Base-by-base conservation (phyloP, 2,113 vertebrate species). In the Elaphurus davidianus region DNA sequence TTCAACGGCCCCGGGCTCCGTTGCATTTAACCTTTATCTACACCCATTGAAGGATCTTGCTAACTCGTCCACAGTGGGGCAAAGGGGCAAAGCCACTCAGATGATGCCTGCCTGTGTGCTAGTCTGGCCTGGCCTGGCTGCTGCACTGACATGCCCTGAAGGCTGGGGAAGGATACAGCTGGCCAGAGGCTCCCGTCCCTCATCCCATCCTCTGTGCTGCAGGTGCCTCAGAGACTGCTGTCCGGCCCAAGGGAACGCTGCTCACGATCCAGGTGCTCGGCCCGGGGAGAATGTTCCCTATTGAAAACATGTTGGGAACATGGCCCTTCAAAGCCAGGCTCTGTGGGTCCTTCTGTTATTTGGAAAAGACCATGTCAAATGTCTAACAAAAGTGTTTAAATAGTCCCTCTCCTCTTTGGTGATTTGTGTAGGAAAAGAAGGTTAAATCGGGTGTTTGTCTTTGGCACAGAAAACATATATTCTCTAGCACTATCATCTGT, bases 311-410 rank as follows among this genome's bases (percentile, higher is more conserved):
- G 47, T 90, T 87, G 97, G 96, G 98, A 97, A 96, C 84, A n/a
- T 0, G 8, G 94, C 92, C 92, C 96, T 91, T 91, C 64, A 91
- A 71, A 96, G 98, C 96, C 98, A 95, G 92, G 94, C 50, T 3
- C 90, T 92, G 57, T 95, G 95, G 47, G 96, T 95, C 95, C 87
- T 91, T 97, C 98, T 98, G 97, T 93, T 97, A 87, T 81, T 82
- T 71, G 94, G 92, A 79, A 95, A 96, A 96, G 95, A 98, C 95
- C 98, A 97, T 97, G 97, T 90, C 97, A 97, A 97, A 98, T 97
- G 97, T 97, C 76, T 97, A 94, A 98, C 97, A 98, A 97, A 97
- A 98, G 98, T 97, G 78, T 87, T 88, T 71, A 30, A 92, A 95
- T 28, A 87, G 92, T 23, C 40, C 76, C 57, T 94, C 76, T 96